Evolutionary conservation across 1,140 invertebrate species (phyloP).

Genomic region (Ditylenchus dipsaci): DNA sequence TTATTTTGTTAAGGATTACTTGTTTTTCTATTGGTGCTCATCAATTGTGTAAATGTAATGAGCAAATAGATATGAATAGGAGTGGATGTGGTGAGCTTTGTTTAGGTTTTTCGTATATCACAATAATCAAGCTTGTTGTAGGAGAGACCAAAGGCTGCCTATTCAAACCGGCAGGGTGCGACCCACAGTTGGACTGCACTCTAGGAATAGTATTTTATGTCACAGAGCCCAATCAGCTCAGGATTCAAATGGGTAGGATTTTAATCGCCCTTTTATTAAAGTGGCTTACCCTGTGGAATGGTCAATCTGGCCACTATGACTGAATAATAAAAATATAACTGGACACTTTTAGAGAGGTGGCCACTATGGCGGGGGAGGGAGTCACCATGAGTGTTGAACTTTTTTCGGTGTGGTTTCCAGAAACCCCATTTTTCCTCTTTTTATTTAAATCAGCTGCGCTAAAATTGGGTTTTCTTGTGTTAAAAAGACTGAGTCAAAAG

Average conservation of each 20-base stretch:
- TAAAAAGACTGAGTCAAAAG: no score
- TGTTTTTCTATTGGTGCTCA: not conserved
- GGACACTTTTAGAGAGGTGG: no score
- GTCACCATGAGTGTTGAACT: no score
- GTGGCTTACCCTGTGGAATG: not conserved
- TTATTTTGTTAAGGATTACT: not conserved
- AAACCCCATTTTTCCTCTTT: no score
- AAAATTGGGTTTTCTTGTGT: no score
- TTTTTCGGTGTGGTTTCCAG: no score
- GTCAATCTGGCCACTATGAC: not conserved
- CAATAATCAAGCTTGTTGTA: not conserved
- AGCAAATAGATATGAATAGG: not conserved
- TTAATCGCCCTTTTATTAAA: not conserved
- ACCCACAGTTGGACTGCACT: slow-evolving; percentile 48
- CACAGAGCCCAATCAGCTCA: not conserved
- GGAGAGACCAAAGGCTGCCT: slow-evolving; percentile 48
- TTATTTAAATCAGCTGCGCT: no score
- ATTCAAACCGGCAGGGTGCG: slow-evolving; percentile 46
- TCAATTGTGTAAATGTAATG: not conserved
- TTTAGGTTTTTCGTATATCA: not conserved
- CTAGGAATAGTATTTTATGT: slow-evolving; percentile 17
- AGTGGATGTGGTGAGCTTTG: not conserved
- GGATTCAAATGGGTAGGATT: not conserved
- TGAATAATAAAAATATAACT: not conserved
- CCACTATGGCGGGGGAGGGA: no score